Conservation (phyloP, 2,888 invertebrate species). For the Tiphia femorata region DNA sequence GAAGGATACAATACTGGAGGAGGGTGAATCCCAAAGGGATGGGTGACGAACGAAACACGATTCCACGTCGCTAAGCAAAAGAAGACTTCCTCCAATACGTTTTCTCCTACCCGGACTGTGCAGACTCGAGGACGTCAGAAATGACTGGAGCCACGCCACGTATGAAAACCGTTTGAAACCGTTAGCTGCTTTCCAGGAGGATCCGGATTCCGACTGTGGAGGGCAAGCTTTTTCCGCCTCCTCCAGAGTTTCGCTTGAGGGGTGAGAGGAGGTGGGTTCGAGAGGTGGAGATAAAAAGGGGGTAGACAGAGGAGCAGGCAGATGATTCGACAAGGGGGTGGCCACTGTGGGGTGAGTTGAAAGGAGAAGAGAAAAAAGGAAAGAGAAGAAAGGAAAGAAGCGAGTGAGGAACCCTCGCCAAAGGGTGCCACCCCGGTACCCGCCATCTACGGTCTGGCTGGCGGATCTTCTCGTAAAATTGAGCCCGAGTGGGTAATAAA, state of each 20-base stretch:
- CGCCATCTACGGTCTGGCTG: slow-evolving; percentile 33
- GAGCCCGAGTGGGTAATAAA: slow-evolving; percentile 54
- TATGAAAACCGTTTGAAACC: slow-evolving; percentile 46
- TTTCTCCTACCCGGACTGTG: background rate
- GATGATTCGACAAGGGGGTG: background rate
- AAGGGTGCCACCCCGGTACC: slow-evolving; percentile 21
- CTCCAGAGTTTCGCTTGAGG: slow-evolving; percentile 15
- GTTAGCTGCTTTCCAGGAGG: slow-evolving; percentile 31
- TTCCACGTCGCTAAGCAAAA: slow-evolving; percentile 29
- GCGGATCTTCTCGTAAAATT: slow-evolving; percentile 48
- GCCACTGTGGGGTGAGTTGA: no score
- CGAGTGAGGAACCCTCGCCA: no score
- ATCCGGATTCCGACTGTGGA: slow-evolving; percentile 36
- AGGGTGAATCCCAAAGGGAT: background rate
- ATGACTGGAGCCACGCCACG: slow-evolving; percentile 35
- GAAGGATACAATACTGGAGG: background rate
- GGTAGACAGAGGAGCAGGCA: background rate
- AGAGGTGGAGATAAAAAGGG: background rate
- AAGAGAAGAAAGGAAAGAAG: slow-evolving; percentile 8
- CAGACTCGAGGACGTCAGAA: slow-evolving; percentile 14
- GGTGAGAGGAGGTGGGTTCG: background rate
- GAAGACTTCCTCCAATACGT: slow-evolving; percentile 6
- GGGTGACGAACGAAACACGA: slow-evolving; percentile 2
- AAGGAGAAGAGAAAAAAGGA: background rate
- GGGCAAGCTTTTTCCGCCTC: slow-evolving; percentile 17